Evolutionary conservation across 2,888 invertebrate species (phyloP).

Genomic region (Archaeoteleia sp.): DNA sequence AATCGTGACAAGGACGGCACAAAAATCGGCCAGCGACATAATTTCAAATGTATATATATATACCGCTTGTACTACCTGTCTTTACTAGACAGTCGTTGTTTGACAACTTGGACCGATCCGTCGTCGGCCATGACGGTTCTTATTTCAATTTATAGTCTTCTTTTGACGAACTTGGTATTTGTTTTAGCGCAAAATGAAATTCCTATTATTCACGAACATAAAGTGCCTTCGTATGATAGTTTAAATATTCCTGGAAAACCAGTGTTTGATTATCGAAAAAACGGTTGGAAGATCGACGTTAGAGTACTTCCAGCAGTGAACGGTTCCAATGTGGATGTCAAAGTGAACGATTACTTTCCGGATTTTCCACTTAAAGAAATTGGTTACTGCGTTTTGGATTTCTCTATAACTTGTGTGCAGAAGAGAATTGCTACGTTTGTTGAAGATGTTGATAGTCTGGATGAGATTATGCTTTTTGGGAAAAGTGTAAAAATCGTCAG

Average conservation of each 20-base stretch:
- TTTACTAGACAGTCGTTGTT: slow-evolving; percentile 29
- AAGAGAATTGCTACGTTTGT: slow-evolving; percentile 78
- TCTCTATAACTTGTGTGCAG: slow-evolving; percentile 79
- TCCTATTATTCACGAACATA: slow-evolving; percentile 37
- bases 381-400: slow-evolving; percentile 76
- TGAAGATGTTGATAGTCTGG: slow-evolving; percentile 76
- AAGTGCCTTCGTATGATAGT: slow-evolving; percentile 54
- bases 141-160: slow-evolving; percentile 13
- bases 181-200: slow-evolving; percentile 1
- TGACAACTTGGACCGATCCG: slow-evolving; percentile 37
- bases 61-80: slow-evolving; percentile 28
- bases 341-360: slow-evolving; percentile 74
- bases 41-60: slow-evolving; percentile 70
- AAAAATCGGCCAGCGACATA: slow-evolving; percentile 68
- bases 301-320: slow-evolving; percentile 62
- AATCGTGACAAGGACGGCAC: slow-evolving; percentile 68
- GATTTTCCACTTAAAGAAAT: slow-evolving; percentile 76
- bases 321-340: slow-evolving; percentile 19
- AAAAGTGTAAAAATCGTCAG: slow-evolving; percentile 78
- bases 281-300: slow-evolving; percentile 67
- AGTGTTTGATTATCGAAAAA: slow-evolving; percentile 65
- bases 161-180: slow-evolving; percentile 34
- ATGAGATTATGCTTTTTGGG: slow-evolving; percentile 78
- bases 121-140: slow-evolving; percentile 35
- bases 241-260: slow-evolving; percentile 49